Evolutionary conservation across 1,140 invertebrate genomes (phyloP).

Genomic region (Cepaea nemoralis): DNA sequence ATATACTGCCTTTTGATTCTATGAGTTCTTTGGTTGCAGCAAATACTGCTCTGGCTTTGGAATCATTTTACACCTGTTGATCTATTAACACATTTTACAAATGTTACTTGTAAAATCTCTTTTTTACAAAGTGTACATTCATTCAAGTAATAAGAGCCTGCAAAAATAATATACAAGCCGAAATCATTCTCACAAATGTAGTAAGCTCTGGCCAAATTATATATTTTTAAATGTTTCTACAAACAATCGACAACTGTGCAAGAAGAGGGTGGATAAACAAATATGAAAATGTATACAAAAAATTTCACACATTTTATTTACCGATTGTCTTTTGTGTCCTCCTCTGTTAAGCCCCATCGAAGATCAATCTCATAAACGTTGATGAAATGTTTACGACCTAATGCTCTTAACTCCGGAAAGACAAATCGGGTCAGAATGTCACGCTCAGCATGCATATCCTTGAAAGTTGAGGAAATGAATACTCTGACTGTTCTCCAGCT

Average conservation of each 20-base stretch:
- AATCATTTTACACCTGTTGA: no score
- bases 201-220: no score
- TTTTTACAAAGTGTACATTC: no score
- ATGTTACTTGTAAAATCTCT: no score
- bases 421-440: constrained; percentile 73
- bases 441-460: constrained; percentile 74
- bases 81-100: no score
- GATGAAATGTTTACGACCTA: constrained; percentile 66
- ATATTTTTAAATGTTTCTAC: no score
- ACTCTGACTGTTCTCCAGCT: constrained; percentile 72
- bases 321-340: constrained; percentile 67
- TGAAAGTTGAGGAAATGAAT: constrained; percentile 75
- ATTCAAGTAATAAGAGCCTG: no score
- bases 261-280: neutral
- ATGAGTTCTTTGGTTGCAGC: no score
- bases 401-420: constrained; percentile 72
- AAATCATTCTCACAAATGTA: no score
- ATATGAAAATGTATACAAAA: neutral
- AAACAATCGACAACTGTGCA: neutral
- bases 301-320: constrained; percentile 41
- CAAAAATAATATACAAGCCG: no score
- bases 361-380: constrained; percentile 73
- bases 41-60: no score
- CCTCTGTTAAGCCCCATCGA: constrained; percentile 74
- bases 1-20: no score